Conservation (phyloP, 2,113 vertebrate species). For the Jaculus jaculus region DNA sequence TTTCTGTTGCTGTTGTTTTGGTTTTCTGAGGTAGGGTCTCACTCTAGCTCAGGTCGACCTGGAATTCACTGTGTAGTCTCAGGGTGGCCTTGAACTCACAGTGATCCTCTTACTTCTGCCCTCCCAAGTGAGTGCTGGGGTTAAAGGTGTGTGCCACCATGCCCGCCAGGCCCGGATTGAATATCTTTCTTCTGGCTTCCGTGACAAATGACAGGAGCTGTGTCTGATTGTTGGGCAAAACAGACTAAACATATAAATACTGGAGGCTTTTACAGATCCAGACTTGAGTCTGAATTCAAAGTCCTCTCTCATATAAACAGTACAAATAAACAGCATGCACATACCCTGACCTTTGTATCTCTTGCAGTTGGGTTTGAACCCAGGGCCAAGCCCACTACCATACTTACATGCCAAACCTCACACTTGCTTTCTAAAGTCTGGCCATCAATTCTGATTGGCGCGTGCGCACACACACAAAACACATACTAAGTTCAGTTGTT, state of each 20-base stretch:
- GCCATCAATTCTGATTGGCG: slow-evolving; percentile 1
- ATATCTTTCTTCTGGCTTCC: neutral
- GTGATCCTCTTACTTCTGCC: no score
- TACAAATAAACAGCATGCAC: slow-evolving; percentile 16
- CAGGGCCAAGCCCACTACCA: neutral
- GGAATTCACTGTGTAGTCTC: no score
- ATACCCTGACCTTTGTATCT: neutral
- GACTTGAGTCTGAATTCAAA: slow-evolving; percentile 43
- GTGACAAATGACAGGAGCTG: neutral
- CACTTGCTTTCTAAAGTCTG: neutral
- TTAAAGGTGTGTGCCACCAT: no score
- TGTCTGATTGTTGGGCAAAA: neutral
- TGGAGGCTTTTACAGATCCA: neutral
- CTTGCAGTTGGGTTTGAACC: neutral
- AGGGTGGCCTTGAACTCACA: no score
- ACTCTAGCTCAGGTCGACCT: no score
- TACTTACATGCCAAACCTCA: neutral
- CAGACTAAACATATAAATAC: neutral
- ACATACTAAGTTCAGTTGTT: neutral
- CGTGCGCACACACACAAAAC: neutral
- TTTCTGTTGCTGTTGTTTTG: no score
- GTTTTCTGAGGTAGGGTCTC: no score
- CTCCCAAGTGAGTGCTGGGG: no score
- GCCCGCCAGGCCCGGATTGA: slow-evolving; percentile 48
- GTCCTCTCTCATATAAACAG: slow-evolving; percentile 37